Evolutionary conservation across 2,113 vertebrate genomes (phyloP).

Genomic region (Alectura lathami): DNA sequence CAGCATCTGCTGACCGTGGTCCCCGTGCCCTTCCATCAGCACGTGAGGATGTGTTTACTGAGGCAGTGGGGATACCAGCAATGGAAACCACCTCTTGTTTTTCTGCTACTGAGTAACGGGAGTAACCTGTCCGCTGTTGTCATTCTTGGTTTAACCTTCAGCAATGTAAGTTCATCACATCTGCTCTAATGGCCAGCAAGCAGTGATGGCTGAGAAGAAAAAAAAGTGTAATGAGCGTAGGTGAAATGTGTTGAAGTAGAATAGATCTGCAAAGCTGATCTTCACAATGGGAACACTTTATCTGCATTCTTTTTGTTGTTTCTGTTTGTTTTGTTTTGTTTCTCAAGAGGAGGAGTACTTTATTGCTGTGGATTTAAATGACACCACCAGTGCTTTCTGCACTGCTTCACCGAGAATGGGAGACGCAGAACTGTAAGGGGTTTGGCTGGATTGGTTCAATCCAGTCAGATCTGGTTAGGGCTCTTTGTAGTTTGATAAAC

Average conservation of each 20-base stretch:
- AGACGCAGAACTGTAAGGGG: neutral
- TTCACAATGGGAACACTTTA: neutral
- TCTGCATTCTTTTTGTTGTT: neutral
- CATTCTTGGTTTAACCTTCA: neutral
- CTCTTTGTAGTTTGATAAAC: neutral
- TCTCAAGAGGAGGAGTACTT: neutral
- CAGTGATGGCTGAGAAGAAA: rapidly evolving
- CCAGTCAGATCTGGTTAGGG: neutral
- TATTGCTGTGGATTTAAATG: neutral
- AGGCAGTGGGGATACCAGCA: neutral
- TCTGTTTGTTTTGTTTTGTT: too few relatives aligned
- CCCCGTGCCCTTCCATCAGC: neutral
- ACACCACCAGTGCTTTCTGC: neutral
- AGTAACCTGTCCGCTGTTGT: neutral
- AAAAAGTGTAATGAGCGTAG: neutral
- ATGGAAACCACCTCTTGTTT: neutral
- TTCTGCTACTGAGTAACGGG: neutral
- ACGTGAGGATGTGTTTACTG: neutral
- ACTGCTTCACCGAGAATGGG: neutral
- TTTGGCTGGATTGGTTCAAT: neutral
- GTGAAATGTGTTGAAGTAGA: neutral
- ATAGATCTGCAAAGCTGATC: neutral
- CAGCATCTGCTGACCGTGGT: neutral
- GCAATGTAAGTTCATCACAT: neutral
- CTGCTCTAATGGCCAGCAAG: neutral